A percentile compares a stretch with the other conserved stretches of the same genome.
Evolutionary conservation across 2,113 vertebrate genomes (phyloP).

Genomic region (Strix uralensis): DNA sequence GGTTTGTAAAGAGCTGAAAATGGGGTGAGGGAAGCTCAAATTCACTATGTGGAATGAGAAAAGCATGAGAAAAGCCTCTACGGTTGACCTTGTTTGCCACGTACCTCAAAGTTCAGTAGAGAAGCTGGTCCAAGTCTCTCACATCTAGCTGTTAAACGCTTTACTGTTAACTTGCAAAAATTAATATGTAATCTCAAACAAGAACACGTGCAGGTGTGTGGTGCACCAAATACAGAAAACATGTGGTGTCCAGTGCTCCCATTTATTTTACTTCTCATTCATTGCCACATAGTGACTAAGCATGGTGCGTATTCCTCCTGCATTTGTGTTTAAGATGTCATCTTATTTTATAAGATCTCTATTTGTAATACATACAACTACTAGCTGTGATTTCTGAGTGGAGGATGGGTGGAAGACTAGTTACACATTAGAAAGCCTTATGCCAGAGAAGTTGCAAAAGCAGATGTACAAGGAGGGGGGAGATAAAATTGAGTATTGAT

Average conservation of each 20-base stretch:
- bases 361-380: background rate
- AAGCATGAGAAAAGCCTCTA: background rate
- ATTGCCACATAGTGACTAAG: background rate
- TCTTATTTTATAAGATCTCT: background rate
- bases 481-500: background rate
- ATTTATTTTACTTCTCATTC: background rate
- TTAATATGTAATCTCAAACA: background rate
- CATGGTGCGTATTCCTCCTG: background rate
- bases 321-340: background rate
- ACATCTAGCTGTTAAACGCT: background rate
- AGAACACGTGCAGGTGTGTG: rapidly evolving
- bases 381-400: background rate
- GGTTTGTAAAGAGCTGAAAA: background rate
- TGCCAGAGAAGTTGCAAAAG: background rate
- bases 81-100: background rate
- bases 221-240: background rate
- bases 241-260: background rate
- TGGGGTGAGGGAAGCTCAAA: background rate
- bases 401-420: background rate
- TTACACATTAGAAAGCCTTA: background rate
- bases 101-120: background rate
- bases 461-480: background rate
- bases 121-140: background rate
- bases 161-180: background rate
- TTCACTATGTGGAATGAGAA: background rate